Conservation (phyloP, 2,797 vertebrate species). For the Myripristis jacobus region DNA sequence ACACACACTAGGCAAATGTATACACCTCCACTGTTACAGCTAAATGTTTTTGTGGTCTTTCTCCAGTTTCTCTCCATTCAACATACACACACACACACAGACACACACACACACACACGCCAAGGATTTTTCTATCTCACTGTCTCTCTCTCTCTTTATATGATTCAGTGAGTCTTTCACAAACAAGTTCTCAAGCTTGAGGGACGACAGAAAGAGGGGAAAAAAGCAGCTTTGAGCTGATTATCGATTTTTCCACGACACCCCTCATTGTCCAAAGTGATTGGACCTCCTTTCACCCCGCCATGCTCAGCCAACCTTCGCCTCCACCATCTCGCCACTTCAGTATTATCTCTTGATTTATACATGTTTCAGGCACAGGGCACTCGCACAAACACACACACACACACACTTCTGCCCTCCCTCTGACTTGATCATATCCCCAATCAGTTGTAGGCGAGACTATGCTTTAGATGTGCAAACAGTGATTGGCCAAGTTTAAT, state of each 20-base stretch:
- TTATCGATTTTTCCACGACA: slow-evolving; percentile 67
- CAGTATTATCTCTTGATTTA: slow-evolving; percentile 51
- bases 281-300: slow-evolving; percentile 42
- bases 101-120: not conserved
- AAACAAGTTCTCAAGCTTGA: slow-evolving; percentile 38
- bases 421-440: slow-evolving; percentile 39
- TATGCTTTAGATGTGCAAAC: slow-evolving; percentile 71
- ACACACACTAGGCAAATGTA: too few relatives aligned
- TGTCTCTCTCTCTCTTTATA: slow-evolving; percentile 12
- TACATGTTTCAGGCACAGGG: slow-evolving; percentile 47
- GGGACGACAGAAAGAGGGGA: not conserved
- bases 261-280: slow-evolving; percentile 65
- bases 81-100: too few relatives aligned
- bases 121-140: not conserved
- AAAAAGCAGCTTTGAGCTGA: slow-evolving; percentile 37
- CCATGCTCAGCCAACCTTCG: slow-evolving; percentile 47
- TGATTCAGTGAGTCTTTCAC: slow-evolving; percentile 29
- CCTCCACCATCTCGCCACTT: slow-evolving; percentile 31
- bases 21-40: not conserved
- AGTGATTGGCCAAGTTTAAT: slow-evolving; percentile 74
- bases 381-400: slow-evolving; percentile 5
- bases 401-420: slow-evolving; percentile 12
- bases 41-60: not conserved
- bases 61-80: not conserved
- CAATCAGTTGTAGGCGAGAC: slow-evolving; percentile 45